Conservation (phyloP, 2,888 invertebrate genomes). For the Sclerodermus sp. region DNA sequence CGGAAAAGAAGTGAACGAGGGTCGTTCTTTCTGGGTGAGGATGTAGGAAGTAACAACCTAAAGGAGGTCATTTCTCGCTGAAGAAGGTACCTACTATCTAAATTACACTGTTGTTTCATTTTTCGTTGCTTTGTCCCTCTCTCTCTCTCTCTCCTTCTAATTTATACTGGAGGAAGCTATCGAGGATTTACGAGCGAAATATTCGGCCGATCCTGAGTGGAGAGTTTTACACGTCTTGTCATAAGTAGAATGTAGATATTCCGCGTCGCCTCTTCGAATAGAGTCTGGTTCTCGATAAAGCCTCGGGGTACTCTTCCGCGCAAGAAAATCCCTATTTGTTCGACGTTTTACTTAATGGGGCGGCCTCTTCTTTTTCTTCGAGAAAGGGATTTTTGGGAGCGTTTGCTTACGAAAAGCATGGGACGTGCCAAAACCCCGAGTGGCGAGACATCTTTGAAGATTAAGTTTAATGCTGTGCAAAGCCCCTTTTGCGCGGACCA, state of each 20-base stretch:
- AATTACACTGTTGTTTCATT: too few relatives aligned
- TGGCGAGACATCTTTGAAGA: constrained; percentile 21
- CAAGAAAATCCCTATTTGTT: constrained; percentile 34
- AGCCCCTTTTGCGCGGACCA: background rate
- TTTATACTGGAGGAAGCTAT: too few relatives aligned
- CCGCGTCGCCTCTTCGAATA: constrained; percentile 29
- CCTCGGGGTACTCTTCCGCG: constrained; percentile 16
- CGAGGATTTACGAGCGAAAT: too few relatives aligned
- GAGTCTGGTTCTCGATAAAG: constrained; percentile 24
- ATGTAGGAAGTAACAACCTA: too few relatives aligned
- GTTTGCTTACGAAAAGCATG: constrained; percentile 18
- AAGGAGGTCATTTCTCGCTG: too few relatives aligned
- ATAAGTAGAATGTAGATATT: constrained; percentile 8
- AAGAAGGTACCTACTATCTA: too few relatives aligned
- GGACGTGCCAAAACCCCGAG: constrained; percentile 17
- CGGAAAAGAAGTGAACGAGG: constrained; percentile 18
- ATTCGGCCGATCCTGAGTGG: too few relatives aligned
- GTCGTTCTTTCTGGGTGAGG: background rate
- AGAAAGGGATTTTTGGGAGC: constrained; percentile 24
- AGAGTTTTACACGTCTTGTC: too few relatives aligned
- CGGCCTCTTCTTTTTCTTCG: constrained; percentile 28
- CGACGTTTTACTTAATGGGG: constrained; percentile 37
- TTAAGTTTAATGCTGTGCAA: constrained; percentile 6
- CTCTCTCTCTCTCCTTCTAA: too few relatives aligned
- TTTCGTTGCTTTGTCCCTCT: too few relatives aligned